Evolutionary conservation across 2,888 invertebrate genomes (phyloP).

Genomic region (Eupithecia subfuscata): DNA sequence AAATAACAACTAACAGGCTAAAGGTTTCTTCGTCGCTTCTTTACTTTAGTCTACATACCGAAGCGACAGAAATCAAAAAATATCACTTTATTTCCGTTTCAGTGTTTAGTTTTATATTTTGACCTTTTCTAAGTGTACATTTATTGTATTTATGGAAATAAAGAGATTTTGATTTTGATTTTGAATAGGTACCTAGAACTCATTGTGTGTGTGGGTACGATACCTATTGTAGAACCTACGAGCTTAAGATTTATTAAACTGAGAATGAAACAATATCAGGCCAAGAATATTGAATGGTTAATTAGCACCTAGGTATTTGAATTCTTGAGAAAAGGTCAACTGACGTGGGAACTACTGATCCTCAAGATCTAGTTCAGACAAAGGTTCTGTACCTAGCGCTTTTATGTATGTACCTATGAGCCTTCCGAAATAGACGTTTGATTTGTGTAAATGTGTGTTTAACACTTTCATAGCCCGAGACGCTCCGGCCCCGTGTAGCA

Average conservation of each 20-base stretch:
- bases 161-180: too few species aligned
- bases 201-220: not conserved
- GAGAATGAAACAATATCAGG: slow-evolving; percentile 17
- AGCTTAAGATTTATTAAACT: not conserved
- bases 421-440: not conserved
- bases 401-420: not conserved
- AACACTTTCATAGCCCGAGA: too few species aligned
- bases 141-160: too few species aligned
- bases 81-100: too few species aligned
- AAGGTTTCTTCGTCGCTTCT: too few species aligned
- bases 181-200: not conserved
- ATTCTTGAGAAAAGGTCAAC: slow-evolving; percentile 49
- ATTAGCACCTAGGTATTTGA: slow-evolving; percentile 45
- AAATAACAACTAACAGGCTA: too few species aligned
- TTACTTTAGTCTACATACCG: too few species aligned
- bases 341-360: slow-evolving; percentile 47
- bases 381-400: not conserved
- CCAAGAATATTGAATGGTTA: slow-evolving; percentile 44
- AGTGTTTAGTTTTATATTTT: too few species aligned
- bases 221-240: not conserved
- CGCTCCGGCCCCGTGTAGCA: too few species aligned
- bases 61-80: too few species aligned
- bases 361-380: slow-evolving; percentile 11
- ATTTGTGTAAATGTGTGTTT: not conserved
- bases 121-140: too few species aligned